A percentile compares a stretch with the other conserved stretches of the same genome.
Conservation (phyloP, 2,888 invertebrate genomes). For the Caradrina kadenii region DNA sequence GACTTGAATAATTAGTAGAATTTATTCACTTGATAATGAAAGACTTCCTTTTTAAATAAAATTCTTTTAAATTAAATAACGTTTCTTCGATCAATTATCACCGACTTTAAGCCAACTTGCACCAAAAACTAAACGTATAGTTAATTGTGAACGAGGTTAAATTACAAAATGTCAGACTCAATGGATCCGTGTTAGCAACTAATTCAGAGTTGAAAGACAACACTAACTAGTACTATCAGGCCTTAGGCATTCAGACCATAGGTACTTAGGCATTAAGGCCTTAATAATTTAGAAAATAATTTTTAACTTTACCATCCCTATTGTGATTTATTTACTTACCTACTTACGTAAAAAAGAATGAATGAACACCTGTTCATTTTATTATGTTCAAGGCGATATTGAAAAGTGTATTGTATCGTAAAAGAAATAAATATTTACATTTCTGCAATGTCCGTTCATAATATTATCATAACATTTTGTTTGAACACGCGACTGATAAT, state of each 20-base stretch:
- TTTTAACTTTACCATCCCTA: neutral
- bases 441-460: neutral
- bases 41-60: neutral
- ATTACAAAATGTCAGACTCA: too few relatives aligned
- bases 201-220: neutral
- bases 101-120: too few relatives aligned
- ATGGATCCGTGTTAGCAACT: neutral
- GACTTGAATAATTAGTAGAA: neutral
- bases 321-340: neutral
- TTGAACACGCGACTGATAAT: neutral
- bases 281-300: neutral
- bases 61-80: neutral
- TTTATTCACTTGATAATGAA: neutral
- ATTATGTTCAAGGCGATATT: neutral
- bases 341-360: neutral
- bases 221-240: too few relatives aligned
- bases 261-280: too few relatives aligned
- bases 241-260: too few relatives aligned
- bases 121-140: too few relatives aligned
- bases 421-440: neutral
- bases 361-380: conserved; percentile 15
- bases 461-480: neutral
- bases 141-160: too few relatives aligned
- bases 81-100: neutral
- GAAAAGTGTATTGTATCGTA: conserved; percentile 1